These are phyloP conservation scores for Gadus chalcogrammus DNA, from an alignment of 2,113 vertebrate species.

Conservation along the genomic window DNA sequence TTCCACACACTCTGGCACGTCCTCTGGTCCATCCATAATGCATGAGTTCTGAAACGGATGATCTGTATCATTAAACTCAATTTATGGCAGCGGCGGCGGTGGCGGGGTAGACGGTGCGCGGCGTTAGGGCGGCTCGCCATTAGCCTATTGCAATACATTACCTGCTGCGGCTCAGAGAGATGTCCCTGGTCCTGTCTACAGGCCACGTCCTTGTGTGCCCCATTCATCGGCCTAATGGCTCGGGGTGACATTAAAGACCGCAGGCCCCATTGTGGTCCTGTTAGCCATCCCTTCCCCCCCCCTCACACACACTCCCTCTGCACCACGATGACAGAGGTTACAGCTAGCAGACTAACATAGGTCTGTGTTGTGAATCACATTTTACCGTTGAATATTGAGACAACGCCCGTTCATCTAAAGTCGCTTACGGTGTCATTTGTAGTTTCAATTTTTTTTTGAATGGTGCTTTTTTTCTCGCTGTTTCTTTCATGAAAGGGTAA, in stretches of 20 bases:
- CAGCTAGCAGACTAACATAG: background rate
- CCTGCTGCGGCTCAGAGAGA: slow-evolving; percentile 8
- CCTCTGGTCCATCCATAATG: slow-evolving; percentile 16
- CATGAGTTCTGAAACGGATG: slow-evolving; percentile 8
- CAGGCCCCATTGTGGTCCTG: background rate
- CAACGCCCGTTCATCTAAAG: background rate
- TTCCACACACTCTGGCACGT: too few species aligned
- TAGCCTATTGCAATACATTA: slow-evolving; percentile 18
- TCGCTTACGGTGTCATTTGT: too few species aligned
- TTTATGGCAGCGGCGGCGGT: slow-evolving; percentile 17
- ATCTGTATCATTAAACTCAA: background rate
- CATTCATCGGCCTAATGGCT: slow-evolving; percentile 31
- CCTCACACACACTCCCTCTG: too few species aligned
- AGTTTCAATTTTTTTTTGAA: too few species aligned
- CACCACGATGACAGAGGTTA: background rate
- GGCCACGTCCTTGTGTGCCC: slow-evolving; percentile 19
- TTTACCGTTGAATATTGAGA: background rate
- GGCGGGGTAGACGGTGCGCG: slow-evolving; percentile 34
- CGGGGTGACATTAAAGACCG: slow-evolving; percentile 14
- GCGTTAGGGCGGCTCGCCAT: slow-evolving; percentile 25
- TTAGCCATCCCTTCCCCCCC: background rate
- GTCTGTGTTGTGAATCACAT: background rate
- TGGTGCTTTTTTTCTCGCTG: too few species aligned
- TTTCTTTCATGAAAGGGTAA: too few species aligned
- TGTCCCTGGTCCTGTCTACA: slow-evolving; percentile 27